These are phyloP conservation scores for Guaruba guarouba DNA, from an alignment of 2,113 vertebrate species.

Conservation along the genomic window DNA sequence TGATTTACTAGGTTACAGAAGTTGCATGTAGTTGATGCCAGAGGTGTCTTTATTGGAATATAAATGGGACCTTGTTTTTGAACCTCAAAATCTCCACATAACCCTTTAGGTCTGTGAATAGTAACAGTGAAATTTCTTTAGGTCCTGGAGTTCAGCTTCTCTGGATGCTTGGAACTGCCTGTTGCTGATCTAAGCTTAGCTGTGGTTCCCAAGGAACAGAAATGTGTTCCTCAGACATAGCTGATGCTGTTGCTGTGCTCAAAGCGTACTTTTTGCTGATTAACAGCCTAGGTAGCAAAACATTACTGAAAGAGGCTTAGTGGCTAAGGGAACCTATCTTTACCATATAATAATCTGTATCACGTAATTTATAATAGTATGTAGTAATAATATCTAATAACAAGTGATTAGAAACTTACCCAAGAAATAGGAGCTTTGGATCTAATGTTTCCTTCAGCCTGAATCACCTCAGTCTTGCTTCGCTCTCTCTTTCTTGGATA, in stretches of 20 bases:
- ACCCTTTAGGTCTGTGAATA: not conserved
- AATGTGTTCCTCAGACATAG: not conserved
- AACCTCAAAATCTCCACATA: not conserved
- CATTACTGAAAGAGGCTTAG: not conserved
- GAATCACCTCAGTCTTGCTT: not conserved
- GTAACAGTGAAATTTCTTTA: not conserved
- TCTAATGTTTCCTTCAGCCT: not conserved
- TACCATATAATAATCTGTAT: not conserved
- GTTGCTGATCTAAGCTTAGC: not conserved
- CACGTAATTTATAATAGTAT: not conserved
- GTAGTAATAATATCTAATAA: not conserved
- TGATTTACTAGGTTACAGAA: not conserved
- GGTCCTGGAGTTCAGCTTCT: not conserved
- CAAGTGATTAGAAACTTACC: not conserved
- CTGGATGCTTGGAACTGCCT: not conserved
- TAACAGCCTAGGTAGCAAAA: not conserved
- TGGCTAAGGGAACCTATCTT: not conserved
- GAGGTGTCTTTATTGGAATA: not conserved
- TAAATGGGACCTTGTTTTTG: not conserved
- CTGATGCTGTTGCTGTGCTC: not conserved
- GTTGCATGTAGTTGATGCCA: not conserved
- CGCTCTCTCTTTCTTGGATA: not conserved
- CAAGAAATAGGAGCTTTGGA: not conserved
- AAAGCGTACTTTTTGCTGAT: not conserved
- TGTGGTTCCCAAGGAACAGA: not conserved